These are phyloP conservation scores for Budorcas taxicolor DNA, from an alignment of 2,113 vertebrate genomes.

Conservation along the genomic window DNA sequence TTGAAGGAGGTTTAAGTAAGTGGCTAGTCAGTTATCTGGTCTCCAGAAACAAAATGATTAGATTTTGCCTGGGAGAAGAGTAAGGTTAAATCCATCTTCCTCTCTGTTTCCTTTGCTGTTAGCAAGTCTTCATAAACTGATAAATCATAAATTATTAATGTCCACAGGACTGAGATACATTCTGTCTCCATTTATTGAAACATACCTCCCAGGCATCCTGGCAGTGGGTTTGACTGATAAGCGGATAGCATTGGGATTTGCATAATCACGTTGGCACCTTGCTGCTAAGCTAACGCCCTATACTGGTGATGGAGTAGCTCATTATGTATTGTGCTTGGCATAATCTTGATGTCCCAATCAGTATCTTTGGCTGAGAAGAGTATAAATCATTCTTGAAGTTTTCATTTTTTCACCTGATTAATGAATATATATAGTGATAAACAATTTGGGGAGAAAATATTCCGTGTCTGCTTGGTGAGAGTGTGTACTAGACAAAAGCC, in stretches of 20 bases:
- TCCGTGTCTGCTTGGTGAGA: not conserved
- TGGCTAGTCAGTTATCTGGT: slow-evolving; percentile 55
- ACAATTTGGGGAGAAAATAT: not conserved
- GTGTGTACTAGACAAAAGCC: not conserved
- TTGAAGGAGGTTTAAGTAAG: slow-evolving; percentile 60
- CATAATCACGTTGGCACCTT: slow-evolving; percentile 64
- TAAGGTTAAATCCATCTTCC: slow-evolving; percentile 44
- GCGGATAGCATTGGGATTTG: slow-evolving; percentile 57
- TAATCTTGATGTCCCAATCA: slow-evolving; percentile 60
- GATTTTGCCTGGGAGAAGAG: slow-evolving; percentile 44
- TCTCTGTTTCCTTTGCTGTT: slow-evolving; percentile 62
- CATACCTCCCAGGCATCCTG: slow-evolving; percentile 60
- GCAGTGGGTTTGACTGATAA: slow-evolving; percentile 71
- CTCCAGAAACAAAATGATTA: slow-evolving; percentile 47
- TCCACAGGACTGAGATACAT: slow-evolving; percentile 40
- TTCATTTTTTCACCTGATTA: slow-evolving; percentile 27
- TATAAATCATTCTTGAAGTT: slow-evolving; percentile 61
- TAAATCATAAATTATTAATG: slow-evolving; percentile 79
- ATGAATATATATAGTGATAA: slow-evolving; percentile 11
- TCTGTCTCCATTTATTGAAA: slow-evolving; percentile 69
- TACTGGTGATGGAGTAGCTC: slow-evolving; percentile 43
- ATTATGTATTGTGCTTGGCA: slow-evolving; percentile 58
- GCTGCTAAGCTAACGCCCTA: slow-evolving; percentile 20
- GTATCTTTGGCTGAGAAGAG: slow-evolving; percentile 30
- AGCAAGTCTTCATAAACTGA: slow-evolving; percentile 70